Base-by-base conservation (phyloP, 2,113 vertebrate species). In the Notechis scutatus region DNA sequence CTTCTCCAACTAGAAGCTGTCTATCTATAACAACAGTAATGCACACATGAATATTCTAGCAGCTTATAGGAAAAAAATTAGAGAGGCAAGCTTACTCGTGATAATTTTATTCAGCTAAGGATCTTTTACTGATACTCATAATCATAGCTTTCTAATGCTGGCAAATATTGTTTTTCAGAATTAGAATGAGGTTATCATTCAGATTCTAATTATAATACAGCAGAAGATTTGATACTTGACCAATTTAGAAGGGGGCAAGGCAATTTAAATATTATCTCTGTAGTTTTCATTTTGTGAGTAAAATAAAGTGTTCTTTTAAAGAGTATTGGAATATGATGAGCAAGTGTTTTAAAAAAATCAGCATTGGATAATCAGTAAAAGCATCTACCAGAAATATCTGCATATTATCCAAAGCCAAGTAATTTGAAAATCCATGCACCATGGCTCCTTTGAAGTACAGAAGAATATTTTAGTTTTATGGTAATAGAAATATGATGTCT, bases 201-300 rank as follows among this genome's bases (percentile, higher is more conserved):
- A 59, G 42, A 10, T 26, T 89, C 0, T 87, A 92, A 92, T 29
- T 91, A 90, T 92, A 26, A 1, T 89, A 52, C 52, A 24, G n/a
- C 42, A 69, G 12, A 24, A 11, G 87, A 56, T 54, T 18, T 61
- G 9, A 14, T 91, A 1, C 2, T 50, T 24, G 59, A 69, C 85
- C 91, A 93, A 95, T 47, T 93, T 92, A 69, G 90, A n/a, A 91
- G 81, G 89, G 92, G 1, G 4, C 6, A 5, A 91, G 74, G 87
- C 3, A 88, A 90, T 1, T 56, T 5, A 5, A 54, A 88, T 5
- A 94, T 81, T 18, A 5, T 20, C 21, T 34, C n/a, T 55, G 45
- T 20, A 92, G 47, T 92, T 90, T 55, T 50, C 42, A 90, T 59
- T 54, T 34, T 81, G 24, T 21, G 61, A 9, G 89, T 61, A 45